Conservation (phyloP, 2,888 invertebrate genomes). For the Ornithoptera priamus region DNA sequence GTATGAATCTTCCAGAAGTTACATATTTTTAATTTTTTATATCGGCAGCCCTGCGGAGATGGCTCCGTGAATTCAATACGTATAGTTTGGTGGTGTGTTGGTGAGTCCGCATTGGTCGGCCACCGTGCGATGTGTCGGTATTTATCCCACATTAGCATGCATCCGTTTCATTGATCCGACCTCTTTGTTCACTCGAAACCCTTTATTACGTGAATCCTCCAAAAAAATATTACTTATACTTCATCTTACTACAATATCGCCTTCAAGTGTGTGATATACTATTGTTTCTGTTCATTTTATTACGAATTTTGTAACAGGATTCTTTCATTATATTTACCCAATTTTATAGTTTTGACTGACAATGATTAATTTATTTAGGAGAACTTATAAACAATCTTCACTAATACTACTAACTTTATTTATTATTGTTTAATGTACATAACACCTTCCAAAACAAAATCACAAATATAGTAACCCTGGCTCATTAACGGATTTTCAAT, state of each 20-base stretch:
- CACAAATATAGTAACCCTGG: too few relatives aligned
- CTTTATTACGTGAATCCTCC: constrained; percentile 44
- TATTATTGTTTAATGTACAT: too few relatives aligned
- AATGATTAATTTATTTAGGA: background rate
- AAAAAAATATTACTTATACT: constrained; percentile 29
- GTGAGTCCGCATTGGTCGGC: constrained; percentile 48
- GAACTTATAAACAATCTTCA: background rate
- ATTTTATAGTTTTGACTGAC: too few relatives aligned
- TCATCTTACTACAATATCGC: constrained; percentile 7
- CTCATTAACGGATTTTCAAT: background rate
- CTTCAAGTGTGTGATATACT: background rate
- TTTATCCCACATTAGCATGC: constrained; percentile 73
- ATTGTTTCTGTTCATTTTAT: background rate
- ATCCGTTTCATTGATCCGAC: constrained; percentile 69
- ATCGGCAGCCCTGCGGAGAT: constrained; percentile 40
- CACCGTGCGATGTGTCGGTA: constrained; percentile 57
- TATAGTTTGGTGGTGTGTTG: background rate
- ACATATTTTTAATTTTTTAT: background rate
- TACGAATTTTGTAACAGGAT: too few relatives aligned
- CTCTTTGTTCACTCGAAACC: constrained; percentile 60
- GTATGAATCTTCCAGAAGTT: background rate
- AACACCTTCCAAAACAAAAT: too few relatives aligned
- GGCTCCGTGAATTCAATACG: constrained; percentile 19
- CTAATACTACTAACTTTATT: background rate
- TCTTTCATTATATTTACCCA: too few relatives aligned